Evolutionary conservation across 2,113 vertebrate species (phyloP).

Genomic region (Peromyscus californicus): DNA sequence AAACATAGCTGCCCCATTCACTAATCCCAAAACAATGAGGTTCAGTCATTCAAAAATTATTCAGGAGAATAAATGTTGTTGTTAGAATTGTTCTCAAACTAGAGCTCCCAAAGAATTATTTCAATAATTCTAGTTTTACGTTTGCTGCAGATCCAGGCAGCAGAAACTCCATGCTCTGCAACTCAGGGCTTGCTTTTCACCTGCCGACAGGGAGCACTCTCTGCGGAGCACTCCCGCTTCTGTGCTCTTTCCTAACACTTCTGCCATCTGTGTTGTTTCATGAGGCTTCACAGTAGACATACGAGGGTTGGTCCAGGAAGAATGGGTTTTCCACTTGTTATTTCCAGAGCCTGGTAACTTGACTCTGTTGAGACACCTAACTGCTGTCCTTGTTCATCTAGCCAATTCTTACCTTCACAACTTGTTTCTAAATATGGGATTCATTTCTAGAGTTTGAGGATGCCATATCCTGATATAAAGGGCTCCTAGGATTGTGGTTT

Average conservation of each 20-base stretch:
- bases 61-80: background rate
- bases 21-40: background rate
- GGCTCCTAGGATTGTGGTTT: background rate
- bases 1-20: background rate
- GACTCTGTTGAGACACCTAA: background rate
- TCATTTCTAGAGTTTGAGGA: background rate
- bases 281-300: background rate
- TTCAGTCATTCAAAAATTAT: background rate
- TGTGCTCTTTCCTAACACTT: background rate
- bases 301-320: background rate
- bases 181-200: background rate
- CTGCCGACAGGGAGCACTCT: background rate
- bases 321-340: background rate
- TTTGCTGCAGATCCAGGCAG: background rate
- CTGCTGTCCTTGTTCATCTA: background rate
- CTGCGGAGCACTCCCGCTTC: too few species aligned
- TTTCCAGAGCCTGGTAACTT: slow-evolving; percentile 9
- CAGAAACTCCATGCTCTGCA: background rate
- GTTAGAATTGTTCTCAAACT: slow-evolving; percentile 23
- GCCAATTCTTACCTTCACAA: background rate
- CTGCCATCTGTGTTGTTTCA: slow-evolving; percentile 1
- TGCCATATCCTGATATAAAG: background rate
- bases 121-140: background rate
- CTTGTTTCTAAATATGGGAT: slow-evolving; percentile 36
- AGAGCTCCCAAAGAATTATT: background rate